These are phyloP conservation scores for Stramonita haemastoma DNA, from an alignment of 2,888 invertebrate genomes.

Conservation along the genomic window DNA sequence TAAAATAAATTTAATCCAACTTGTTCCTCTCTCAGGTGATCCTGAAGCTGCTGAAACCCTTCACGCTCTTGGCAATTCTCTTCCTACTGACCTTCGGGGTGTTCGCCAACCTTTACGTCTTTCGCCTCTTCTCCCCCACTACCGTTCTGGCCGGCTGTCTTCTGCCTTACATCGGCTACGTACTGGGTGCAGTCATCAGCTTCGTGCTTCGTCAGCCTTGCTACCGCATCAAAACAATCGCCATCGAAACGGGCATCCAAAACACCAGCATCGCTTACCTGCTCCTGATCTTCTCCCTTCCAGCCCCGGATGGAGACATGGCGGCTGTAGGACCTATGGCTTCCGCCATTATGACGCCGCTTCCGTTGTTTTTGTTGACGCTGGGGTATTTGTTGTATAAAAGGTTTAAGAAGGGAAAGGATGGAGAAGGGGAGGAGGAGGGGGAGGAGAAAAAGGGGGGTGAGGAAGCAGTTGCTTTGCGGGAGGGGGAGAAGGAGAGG, in stretches of 20 bases:
- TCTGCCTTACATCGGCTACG: slow-evolving; percentile 73
- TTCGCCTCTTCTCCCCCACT: slow-evolving; percentile 86
- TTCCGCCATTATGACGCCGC: slow-evolving; percentile 93
- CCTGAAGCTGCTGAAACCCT: slow-evolving; percentile 85
- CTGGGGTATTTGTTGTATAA: slow-evolving; percentile 60
- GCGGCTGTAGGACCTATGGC: slow-evolving; percentile 82
- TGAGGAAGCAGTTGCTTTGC: neutral
- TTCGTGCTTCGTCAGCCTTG: slow-evolving; percentile 63
- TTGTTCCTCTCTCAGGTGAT: slow-evolving; percentile 42
- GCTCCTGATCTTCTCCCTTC: slow-evolving; percentile 87
- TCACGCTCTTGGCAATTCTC: slow-evolving; percentile 87
- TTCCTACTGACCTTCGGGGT: slow-evolving; percentile 92
- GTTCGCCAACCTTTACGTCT: slow-evolving; percentile 92
- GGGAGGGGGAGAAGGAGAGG: slow-evolving; percentile 25
- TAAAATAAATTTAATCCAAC: neutral
- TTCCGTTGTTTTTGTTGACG: slow-evolving; percentile 83
- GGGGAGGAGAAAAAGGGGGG: neutral
- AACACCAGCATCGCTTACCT: slow-evolving; percentile 96
- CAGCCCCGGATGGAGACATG: slow-evolving; percentile 91
- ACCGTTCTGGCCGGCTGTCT: slow-evolving; percentile 67
- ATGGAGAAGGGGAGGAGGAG: neutral
- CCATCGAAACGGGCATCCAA: slow-evolving; percentile 90
- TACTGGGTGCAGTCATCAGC: slow-evolving; percentile 66
- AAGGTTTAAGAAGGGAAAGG: slow-evolving; percentile 45
- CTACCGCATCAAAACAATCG: slow-evolving; percentile 83